A percentile compares a stretch with the other conserved stretches of the same genome.
phyloP scores from a whole-genome alignment of 2,888 invertebrate genomes.

The Athrips mouffetella region DNA sequence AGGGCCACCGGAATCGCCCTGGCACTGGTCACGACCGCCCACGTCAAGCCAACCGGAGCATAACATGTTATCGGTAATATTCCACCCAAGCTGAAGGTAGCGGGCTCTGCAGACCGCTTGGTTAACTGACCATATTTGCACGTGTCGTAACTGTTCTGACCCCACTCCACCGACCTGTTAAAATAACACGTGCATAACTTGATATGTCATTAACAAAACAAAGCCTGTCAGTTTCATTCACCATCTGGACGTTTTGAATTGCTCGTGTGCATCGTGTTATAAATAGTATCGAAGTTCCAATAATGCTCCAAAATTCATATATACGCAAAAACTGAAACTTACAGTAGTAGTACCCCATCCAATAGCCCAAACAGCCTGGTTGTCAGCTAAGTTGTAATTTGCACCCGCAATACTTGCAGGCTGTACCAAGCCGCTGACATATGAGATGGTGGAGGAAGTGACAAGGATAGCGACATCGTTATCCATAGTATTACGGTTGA shows the following conservation, averaged over 20 bases:
- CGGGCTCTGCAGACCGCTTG: constrained; percentile 33
- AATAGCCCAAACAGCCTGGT: constrained; percentile 35
- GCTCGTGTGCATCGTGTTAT: too few species aligned
- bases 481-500: constrained; percentile 25
- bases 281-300: too few species aligned
- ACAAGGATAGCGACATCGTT: constrained; percentile 41
- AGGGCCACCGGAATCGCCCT: constrained; percentile 53
- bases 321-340: too few species aligned
- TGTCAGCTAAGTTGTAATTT: constrained; percentile 34
- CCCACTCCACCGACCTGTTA: constrained; percentile 21
- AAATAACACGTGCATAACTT: too few species aligned
- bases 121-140: constrained; percentile 39
- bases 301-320: too few species aligned
- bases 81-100: constrained; percentile 31
- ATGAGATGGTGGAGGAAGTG: constrained; percentile 19
- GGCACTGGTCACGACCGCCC: constrained; percentile 57
- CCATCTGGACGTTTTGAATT: too few species aligned
- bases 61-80: constrained; percentile 40
- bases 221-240: too few species aligned
- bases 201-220: too few species aligned
- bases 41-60: constrained; percentile 46
- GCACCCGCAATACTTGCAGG: constrained; percentile 31
- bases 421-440: constrained; percentile 25
- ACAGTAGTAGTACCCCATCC: constrained; percentile 39
- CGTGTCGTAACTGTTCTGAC: constrained; percentile 43